These are phyloP conservation scores for Pycnonotus jocosus DNA, from an alignment of 2,113 vertebrate genomes.

Conservation along the genomic window DNA sequence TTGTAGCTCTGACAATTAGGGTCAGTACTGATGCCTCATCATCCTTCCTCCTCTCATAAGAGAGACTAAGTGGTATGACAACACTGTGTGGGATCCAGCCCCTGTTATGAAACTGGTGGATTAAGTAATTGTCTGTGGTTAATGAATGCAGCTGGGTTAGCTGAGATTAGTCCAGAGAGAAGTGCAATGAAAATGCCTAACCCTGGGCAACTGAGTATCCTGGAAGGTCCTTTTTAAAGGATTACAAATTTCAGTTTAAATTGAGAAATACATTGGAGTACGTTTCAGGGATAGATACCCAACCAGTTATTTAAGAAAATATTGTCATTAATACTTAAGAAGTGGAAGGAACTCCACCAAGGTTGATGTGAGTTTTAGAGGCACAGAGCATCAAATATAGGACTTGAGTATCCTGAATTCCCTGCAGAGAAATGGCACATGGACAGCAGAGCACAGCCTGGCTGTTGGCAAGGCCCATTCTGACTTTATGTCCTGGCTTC, in stretches of 20 bases:
- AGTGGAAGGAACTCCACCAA: background rate
- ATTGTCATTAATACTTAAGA: background rate
- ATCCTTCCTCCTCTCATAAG: background rate
- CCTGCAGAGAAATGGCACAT: background rate
- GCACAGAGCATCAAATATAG: background rate
- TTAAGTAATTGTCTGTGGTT: slow-evolving; percentile 1
- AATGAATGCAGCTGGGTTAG: background rate
- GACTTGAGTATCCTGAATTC: background rate
- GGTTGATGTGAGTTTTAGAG: background rate
- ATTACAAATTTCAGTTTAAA: background rate
- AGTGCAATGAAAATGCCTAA: background rate
- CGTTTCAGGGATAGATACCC: background rate
- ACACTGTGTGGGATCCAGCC: background rate
- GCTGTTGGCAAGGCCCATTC: rapidly evolving
- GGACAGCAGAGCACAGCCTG: background rate
- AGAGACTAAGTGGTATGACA: background rate
- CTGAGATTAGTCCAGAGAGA: background rate
- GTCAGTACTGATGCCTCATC: background rate
- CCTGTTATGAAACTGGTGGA: background rate
- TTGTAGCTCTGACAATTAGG: background rate
- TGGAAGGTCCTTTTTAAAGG: background rate
- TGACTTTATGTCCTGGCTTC: rapidly evolving
- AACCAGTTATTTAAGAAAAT: background rate
- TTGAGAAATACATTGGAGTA: background rate
- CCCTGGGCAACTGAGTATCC: background rate